phyloP scores from a whole-genome alignment of 2,797 vertebrate genomes.

The Sebastes itinus region DNA sequence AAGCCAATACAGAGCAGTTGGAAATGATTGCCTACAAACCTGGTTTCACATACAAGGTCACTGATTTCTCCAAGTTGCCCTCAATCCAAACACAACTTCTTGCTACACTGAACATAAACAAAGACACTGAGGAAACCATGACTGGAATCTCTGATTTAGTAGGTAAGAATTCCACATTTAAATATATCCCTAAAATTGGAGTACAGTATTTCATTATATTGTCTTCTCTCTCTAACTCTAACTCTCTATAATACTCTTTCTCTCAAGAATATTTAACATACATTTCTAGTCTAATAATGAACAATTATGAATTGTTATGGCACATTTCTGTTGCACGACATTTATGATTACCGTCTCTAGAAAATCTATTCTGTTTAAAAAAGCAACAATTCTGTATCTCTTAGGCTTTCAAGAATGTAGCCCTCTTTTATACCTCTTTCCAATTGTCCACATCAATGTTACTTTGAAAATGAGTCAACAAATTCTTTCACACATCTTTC shows the following conservation, averaged over 20 bases:
- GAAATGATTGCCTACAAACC: conserved; percentile 86
- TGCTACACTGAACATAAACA: conserved; percentile 58
- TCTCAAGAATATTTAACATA: not conserved
- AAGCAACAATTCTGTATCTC: not conserved
- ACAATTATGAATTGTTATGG: not conserved
- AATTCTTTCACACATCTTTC: conserved; percentile 45
- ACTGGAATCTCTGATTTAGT: conserved; percentile 65
- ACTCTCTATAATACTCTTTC: not conserved
- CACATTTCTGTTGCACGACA: conserved; percentile 15
- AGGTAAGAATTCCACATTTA: conserved; percentile 65
- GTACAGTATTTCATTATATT: not conserved
- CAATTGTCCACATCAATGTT: conserved; percentile 1
- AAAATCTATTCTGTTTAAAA: not conserved
- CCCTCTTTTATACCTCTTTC: not conserved
- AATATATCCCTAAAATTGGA: not conserved
- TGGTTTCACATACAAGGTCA: conserved; percentile 82
- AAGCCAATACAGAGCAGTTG: conserved; percentile 80
- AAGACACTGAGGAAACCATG: conserved; percentile 50
- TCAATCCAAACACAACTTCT: conserved; percentile 77
- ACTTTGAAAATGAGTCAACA: conserved; percentile 17
- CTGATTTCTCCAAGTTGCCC: conserved; percentile 81
- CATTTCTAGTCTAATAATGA: not conserved
- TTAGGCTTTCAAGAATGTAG: not conserved
- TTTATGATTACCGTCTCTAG: not conserved
- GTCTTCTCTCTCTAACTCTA: not conserved